Conservation (phyloP, 2,113 vertebrate genomes). For the Chunga burmeisteri region DNA sequence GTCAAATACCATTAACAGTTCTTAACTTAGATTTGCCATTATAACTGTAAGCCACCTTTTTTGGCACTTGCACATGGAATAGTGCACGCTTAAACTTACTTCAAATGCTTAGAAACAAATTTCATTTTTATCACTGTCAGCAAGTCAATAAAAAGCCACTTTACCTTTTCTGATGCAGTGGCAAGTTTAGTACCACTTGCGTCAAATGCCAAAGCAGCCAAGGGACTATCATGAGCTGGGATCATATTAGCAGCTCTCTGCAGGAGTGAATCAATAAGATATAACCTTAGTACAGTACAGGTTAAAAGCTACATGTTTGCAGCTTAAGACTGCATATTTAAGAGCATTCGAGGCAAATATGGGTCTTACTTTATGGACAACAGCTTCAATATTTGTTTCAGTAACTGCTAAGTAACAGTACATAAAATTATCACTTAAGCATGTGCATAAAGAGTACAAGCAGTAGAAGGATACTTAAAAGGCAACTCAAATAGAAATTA, state of each 20-base stretch:
- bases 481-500: neutral
- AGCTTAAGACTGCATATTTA: neutral
- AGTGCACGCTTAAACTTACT: neutral
- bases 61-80: neutral
- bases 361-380: neutral
- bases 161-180: constrained; percentile 97
- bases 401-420: neutral
- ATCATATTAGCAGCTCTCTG: constrained; percentile 99
- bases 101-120: neutral
- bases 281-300: neutral
- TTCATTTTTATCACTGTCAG: neutral
- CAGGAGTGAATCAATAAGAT: neutral
- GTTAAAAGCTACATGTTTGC: neutral
- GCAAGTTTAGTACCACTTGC: constrained; percentile 94
- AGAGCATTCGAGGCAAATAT: neutral
- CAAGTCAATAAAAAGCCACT: neutral
- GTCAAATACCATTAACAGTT: neutral
- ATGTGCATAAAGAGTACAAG: neutral
- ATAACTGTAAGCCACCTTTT: neutral
- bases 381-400: neutral
- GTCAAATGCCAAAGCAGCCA: constrained; percentile 95
- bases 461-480: neutral
- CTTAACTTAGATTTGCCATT: neutral
- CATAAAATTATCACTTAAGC: neutral
- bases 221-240: constrained; percentile 95